Conservation (phyloP, 2,113 vertebrate genomes). For the Girardinichthys multiradiatus region DNA sequence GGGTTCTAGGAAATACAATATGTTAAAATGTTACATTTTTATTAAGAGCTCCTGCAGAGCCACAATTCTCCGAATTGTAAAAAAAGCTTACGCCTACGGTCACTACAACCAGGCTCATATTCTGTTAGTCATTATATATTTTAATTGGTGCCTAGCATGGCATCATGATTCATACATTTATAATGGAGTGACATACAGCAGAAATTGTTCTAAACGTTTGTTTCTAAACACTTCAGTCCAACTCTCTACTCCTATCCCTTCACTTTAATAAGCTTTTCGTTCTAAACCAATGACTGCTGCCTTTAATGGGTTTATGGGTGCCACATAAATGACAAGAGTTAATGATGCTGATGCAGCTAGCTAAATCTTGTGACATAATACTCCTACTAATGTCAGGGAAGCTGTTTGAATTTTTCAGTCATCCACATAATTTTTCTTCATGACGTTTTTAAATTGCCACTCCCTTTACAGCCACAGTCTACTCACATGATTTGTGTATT, state of each 20-base stretch:
- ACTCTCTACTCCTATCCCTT: neutral
- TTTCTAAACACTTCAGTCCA: neutral
- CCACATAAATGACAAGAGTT: conserved; percentile 31
- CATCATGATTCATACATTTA: conserved; percentile 13
- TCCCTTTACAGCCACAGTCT: neutral
- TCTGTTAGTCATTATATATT: conserved; percentile 19
- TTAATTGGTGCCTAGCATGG: conserved; percentile 2
- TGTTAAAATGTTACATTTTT: neutral
- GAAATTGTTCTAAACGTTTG: neutral
- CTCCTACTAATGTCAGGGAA: conserved; percentile 17
- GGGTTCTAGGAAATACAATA: neutral
- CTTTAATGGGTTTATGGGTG: conserved; percentile 36
- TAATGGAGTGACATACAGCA: conserved; percentile 16
- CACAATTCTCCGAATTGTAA: conserved; percentile 11
- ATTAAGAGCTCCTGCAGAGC: neutral
- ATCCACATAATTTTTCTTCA: neutral
- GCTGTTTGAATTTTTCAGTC: neutral
- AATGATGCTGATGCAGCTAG: conserved; percentile 25
- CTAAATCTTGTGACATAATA: conserved; percentile 1
- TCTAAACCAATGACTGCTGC: conserved; percentile 10
- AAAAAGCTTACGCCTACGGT: neutral
- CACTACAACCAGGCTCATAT: conserved; percentile 15
- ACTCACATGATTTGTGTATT: neutral
- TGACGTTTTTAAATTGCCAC: neutral
- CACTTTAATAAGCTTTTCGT: neutral